Conservation (phyloP, 2,113 vertebrate species). For the Phaethon lepturus region DNA sequence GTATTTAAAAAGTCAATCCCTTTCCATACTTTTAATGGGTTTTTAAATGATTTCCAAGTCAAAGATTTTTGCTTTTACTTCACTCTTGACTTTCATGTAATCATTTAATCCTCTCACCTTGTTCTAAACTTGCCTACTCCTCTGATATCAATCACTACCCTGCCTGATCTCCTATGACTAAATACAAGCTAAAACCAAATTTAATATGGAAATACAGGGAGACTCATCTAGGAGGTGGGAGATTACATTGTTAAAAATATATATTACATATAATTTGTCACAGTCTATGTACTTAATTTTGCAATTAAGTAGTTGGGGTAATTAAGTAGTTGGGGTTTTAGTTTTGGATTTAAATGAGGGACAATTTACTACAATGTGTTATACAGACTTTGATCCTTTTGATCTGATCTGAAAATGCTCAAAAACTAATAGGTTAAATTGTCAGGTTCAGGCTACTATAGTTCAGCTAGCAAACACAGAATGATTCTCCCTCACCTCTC, state of each 20-base stretch:
- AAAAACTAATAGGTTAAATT: constrained; percentile 61
- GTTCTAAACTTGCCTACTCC: background rate
- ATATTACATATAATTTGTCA: background rate
- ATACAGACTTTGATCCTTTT: background rate
- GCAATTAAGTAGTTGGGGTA: background rate
- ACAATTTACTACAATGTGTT: background rate
- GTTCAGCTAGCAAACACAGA: constrained; percentile 59
- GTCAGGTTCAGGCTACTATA: constrained; percentile 44
- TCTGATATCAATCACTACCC: background rate
- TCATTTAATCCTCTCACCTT: background rate
- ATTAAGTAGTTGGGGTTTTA: background rate
- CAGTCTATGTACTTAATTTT: background rate
- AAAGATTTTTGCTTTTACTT: background rate
- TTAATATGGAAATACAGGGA: background rate
- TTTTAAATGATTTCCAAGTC: background rate
- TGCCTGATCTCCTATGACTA: background rate
- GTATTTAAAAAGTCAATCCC: fast-evolving
- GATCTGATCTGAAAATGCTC: constrained; percentile 26
- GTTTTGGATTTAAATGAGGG: background rate
- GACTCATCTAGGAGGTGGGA: background rate
- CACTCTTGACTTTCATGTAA: background rate
- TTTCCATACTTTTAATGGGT: background rate
- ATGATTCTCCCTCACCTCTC: background rate
- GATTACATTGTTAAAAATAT: background rate
- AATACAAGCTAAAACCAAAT: background rate